Base-by-base conservation (phyloP, 2,888 invertebrate genomes). In the Nymphalis c-album region DNA sequence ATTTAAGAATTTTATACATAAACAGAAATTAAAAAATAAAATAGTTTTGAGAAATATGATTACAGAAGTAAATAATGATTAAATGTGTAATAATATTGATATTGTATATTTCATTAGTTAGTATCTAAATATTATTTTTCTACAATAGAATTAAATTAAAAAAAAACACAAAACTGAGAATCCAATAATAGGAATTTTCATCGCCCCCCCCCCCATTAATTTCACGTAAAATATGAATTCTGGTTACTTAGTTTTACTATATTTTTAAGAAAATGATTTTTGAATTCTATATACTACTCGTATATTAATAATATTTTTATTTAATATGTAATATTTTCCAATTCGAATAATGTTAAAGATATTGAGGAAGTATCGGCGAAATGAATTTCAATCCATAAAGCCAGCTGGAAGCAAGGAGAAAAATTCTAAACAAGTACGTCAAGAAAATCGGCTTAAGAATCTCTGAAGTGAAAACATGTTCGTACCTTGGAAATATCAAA, bases 361-460 rank as follows among this genome's bases (percentile, higher is more conserved):
- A 51, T 51, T 51, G 20, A 22, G 51, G 13, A 31, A 55, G 55
- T 31, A 55, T 31, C 31, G 31, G 7, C 16, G 31, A 35, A 55
- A 55, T 55, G 55, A 26, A 55, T 55, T 55, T 55, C 31, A 55
- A 31, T 55, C 35, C n/a, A 17, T 8, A 55, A 51, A 51, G 51
- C 51, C 26, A 51, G 17, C 7, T 55, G 17, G 31, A 31, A 55
- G 55, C 31, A 7, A n/a, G n/a, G 8, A 51, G 18, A 20, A 53
- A 63, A 63, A 57, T 57, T 47, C 35, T 26, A 31, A 46, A 31
- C 13, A 35, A 57, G 55, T 35, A 63, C 48, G 63, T 20, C 57
- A 63, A 63, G 47, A 48, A 63, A 57, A 35, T 63, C 63, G 35
- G 26, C 51, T 63, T 55, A 18, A 31, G 55, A 57, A 31, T 63